Percentiles rank a stretch among this genome's conserved stretches.
These are phyloP conservation scores for Columba livia DNA, from an alignment of 2,113 vertebrate genomes.

Conservation along the genomic window DNA sequence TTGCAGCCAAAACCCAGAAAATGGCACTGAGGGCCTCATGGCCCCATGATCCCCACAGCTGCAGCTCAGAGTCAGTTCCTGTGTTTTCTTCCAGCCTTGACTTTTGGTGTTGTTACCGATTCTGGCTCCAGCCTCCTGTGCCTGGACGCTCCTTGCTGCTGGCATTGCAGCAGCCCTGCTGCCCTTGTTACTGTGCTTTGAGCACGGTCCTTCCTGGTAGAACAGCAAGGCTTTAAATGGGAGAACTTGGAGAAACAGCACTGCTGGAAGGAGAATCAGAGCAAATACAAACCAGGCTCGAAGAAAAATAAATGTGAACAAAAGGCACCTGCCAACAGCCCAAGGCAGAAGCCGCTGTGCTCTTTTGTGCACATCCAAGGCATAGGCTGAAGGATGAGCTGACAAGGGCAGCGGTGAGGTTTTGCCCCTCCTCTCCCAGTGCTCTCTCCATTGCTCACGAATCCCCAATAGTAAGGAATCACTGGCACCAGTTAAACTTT, in stretches of 20 bases:
- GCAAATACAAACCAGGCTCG: background rate
- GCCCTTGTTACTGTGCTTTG: fast-evolving
- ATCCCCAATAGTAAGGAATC: fast-evolving
- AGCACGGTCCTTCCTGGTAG: fast-evolving
- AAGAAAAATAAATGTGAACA: background rate
- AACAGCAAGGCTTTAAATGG: background rate
- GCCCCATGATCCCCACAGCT: background rate
- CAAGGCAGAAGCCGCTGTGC: background rate
- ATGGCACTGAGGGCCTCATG: background rate
- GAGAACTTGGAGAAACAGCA: background rate
- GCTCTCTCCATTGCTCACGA: background rate
- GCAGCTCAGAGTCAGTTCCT: fast-evolving
- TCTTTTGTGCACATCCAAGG: background rate
- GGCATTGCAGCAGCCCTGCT: background rate
- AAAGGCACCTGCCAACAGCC: background rate
- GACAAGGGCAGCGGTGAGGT: fast-evolving
- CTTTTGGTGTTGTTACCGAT: background rate
- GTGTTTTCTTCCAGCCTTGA: background rate
- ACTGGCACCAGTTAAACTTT: fast-evolving
- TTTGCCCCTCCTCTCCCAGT: background rate
- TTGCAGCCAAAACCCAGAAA: background rate
- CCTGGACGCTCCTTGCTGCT: background rate
- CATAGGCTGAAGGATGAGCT: background rate
- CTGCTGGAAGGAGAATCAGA: background rate
- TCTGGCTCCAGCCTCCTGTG: background rate